These are phyloP conservation scores for Apodemus sylvaticus DNA, from an alignment of 2,113 vertebrate species.

Conservation along the genomic window DNA sequence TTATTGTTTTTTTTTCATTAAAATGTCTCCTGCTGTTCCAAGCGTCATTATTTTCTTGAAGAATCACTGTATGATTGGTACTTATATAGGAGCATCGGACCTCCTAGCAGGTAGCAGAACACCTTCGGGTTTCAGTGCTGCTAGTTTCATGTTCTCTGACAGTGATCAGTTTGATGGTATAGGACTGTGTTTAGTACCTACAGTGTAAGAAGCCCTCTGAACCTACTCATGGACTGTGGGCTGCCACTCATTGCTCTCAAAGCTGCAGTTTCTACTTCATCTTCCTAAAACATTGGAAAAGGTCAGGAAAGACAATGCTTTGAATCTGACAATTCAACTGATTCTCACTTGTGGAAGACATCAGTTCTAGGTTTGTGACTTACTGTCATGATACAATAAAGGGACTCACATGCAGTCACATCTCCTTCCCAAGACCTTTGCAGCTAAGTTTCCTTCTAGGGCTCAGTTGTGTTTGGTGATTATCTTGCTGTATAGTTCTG, in stretches of 20 bases:
- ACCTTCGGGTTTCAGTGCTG: neutral
- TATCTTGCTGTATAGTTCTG: neutral
- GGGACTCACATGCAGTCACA: rapidly evolving
- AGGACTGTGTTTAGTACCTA: neutral
- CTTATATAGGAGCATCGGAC: too few relatives aligned
- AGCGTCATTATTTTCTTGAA: neutral
- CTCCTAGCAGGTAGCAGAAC: neutral
- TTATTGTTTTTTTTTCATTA: neutral
- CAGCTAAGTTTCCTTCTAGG: neutral
- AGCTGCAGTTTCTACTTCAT: rapidly evolving
- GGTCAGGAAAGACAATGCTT: too few relatives aligned
- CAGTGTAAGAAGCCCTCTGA: neutral
- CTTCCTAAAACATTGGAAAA: neutral
- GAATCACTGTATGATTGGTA: neutral
- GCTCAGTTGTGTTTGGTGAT: neutral
- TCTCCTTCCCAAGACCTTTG: neutral
- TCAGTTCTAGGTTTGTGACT: neutral
- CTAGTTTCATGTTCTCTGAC: neutral
- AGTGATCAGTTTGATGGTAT: neutral
- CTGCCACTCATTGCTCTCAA: rapidly evolving
- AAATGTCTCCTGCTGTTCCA: neutral
- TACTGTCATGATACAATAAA: neutral
- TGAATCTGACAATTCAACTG: neutral
- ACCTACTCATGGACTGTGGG: too few relatives aligned
- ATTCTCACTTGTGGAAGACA: neutral